These are phyloP conservation scores for Hirudo medicinalis DNA, from an alignment of 1,140 invertebrate genomes.

Conservation along the genomic window DNA sequence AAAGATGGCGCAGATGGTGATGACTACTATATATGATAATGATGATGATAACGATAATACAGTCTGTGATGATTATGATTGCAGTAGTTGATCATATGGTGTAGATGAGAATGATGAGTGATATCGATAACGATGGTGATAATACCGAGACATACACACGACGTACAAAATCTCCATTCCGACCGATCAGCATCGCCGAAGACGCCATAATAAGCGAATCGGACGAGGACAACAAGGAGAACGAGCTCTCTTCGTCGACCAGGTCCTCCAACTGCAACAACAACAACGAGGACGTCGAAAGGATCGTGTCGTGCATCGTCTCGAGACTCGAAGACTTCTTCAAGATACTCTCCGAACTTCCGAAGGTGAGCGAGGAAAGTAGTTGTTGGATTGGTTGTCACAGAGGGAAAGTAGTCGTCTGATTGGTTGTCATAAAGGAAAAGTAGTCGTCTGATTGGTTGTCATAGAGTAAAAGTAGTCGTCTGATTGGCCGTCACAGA, in stretches of 20 bases:
- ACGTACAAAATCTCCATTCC: neutral
- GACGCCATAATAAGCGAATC: neutral
- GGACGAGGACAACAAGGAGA: neutral
- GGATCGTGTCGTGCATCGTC: neutral
- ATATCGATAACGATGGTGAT: too few relatives aligned
- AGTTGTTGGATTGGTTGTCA: too few relatives aligned
- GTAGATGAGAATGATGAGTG: too few relatives aligned
- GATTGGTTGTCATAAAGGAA: too few relatives aligned
- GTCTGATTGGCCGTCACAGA: too few relatives aligned
- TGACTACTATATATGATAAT: neutral
- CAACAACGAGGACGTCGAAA: neutral
- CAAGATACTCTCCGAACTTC: neutral
- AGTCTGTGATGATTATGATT: neutral
- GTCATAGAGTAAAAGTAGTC: too few relatives aligned
- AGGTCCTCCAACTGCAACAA: neutral
- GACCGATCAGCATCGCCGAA: neutral
- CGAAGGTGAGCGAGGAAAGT: conserved; percentile 2
- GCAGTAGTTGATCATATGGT: too few relatives aligned
- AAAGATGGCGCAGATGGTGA: too few relatives aligned
- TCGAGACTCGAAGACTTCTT: neutral
- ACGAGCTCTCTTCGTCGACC: neutral
- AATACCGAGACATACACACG: too few relatives aligned
- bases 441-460: too few relatives aligned
- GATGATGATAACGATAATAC: neutral
- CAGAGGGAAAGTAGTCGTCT: too few relatives aligned